phyloP scores from a whole-genome alignment of 1,140 invertebrate genomes.

The Eurosta solidaginis region DNA sequence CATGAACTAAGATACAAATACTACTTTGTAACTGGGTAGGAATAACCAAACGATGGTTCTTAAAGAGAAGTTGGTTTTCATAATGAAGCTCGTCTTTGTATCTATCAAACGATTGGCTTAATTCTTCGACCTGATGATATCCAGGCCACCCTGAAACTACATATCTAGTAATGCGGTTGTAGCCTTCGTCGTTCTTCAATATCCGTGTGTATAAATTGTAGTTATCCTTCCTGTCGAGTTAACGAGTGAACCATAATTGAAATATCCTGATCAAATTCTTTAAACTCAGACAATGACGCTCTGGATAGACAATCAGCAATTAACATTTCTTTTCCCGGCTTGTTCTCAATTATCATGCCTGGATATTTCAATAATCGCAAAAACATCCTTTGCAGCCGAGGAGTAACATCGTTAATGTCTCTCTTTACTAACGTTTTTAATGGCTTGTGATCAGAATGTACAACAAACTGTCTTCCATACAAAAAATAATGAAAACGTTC shows the following conservation, averaged over 20 bases:
- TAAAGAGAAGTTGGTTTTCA: conserved; percentile 33
- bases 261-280: conserved; percentile 31
- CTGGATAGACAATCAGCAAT: conserved; percentile 43
- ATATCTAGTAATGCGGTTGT: conserved; percentile 29
- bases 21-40: not conserved
- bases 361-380: not conserved
- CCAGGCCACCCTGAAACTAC: not conserved
- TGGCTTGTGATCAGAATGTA: conserved; percentile 61
- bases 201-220: not conserved
- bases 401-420: conserved; percentile 44
- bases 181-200: not conserved
- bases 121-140: conserved; percentile 9
- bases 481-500: conserved; percentile 46
- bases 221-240: not conserved
- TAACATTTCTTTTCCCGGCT: conserved; percentile 38
- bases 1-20: not conserved
- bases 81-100: conserved; percentile 1
- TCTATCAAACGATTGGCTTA: not conserved
- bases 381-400: conserved; percentile 43
- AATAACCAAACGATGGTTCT: conserved; percentile 23
- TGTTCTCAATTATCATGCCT: conserved; percentile 50
- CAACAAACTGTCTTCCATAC: conserved; percentile 30
- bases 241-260: conserved; percentile 33
- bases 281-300: conserved; percentile 23
- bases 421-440: conserved; percentile 55